Percentiles rank a stretch among this genome's conserved stretches.
Conservation (phyloP, 2,113 vertebrate genomes). For the Australoheros scitulus region DNA sequence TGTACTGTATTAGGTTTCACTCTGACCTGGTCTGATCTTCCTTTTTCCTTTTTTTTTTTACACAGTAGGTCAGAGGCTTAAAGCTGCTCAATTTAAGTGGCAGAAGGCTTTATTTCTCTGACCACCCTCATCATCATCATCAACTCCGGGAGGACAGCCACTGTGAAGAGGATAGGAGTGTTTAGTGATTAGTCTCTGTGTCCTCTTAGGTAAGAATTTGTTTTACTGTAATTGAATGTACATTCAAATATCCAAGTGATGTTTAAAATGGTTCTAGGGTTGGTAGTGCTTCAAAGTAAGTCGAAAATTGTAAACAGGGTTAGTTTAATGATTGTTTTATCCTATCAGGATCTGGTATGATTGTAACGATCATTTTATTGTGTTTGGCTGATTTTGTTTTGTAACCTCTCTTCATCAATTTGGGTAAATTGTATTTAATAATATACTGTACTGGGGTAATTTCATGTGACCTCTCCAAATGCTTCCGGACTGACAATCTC, state of each 20-base stretch:
- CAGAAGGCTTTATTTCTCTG: background rate
- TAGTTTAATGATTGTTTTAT: background rate
- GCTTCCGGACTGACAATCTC: too few species aligned
- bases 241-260: background rate
- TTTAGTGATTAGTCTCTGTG: slow-evolving; percentile 2
- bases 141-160: background rate
- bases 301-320: background rate
- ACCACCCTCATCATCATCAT: background rate
- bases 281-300: background rate
- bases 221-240: background rate
- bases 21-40: background rate
- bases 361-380: background rate
- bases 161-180: background rate
- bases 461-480: too few species aligned
- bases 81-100: background rate
- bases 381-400: background rate
- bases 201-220: slow-evolving; percentile 5
- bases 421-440: background rate
- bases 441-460: background rate
- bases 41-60: background rate
- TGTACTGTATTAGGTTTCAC: slow-evolving; percentile 27
- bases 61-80: background rate
- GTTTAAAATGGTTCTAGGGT: background rate
- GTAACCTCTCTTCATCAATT: background rate
- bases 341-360: too few species aligned